phyloP scores from a whole-genome alignment of 2,797 vertebrate species.

The Carduelis carduelis region DNA sequence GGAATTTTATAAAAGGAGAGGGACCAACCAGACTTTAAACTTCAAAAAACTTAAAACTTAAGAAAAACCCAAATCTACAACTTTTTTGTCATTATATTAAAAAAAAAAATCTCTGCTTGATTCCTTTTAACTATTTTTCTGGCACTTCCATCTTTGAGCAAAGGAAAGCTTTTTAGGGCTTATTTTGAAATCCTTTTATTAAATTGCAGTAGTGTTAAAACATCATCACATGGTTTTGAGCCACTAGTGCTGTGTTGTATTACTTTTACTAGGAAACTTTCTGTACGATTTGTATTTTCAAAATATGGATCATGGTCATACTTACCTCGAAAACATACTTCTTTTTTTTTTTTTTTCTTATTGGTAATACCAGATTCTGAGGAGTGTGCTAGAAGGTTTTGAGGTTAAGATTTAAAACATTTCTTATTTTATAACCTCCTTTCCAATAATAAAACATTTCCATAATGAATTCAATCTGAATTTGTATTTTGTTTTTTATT shows the following conservation, averaged over 20 bases:
- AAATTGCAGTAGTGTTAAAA: not conserved
- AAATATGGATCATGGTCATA: not conserved
- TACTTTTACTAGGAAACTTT: not conserved
- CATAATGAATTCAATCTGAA: not conserved
- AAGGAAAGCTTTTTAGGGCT: not conserved
- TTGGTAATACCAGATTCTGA: not conserved
- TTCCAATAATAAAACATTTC: not conserved
- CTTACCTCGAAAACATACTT: not conserved
- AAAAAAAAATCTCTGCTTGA: not conserved
- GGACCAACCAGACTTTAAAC: not conserved
- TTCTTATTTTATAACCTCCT: not conserved
- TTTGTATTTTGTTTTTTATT: not conserved
- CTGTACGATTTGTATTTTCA: not conserved
- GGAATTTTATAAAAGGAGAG: not conserved
- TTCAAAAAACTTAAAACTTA: not conserved
- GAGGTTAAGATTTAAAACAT: not conserved
- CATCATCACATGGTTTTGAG: not conserved
- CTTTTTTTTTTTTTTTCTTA: not conserved
- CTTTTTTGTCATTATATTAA: not conserved
- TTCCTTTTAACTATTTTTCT: not conserved
- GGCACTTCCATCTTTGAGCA: not conserved
- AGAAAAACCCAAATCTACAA: not conserved
- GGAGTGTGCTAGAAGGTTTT: not conserved
- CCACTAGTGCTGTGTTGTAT: not conserved
- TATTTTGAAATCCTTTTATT: not conserved